Evolutionary conservation across 2,888 invertebrate species (phyloP).

Genomic region (Drosophila seclusa): DNA sequence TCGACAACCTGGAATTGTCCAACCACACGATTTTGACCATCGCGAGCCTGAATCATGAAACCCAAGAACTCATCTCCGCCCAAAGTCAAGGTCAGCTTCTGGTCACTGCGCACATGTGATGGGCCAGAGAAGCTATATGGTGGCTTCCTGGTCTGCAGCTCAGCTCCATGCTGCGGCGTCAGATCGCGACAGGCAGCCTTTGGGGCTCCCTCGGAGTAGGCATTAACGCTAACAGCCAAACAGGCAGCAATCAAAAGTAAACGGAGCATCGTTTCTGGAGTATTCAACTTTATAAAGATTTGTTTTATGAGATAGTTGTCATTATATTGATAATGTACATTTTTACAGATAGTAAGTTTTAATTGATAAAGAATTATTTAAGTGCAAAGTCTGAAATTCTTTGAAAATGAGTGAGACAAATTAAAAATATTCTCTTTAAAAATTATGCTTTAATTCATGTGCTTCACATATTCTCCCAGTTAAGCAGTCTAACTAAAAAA

Average conservation of each 20-base stretch:
- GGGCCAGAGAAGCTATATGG: constrained; percentile 87
- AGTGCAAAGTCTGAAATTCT: not conserved
- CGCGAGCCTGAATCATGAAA: constrained; percentile 88
- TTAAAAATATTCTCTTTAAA: not conserved
- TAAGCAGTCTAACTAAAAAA: not conserved
- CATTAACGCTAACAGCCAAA: constrained; percentile 75
- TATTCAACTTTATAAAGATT: not conserved
- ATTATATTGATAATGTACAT: not conserved
- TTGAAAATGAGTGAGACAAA: not conserved
- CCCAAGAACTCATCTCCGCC: constrained; percentile 87
- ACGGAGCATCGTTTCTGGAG: constrained; percentile 74
- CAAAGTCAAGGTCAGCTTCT: constrained; percentile 85
- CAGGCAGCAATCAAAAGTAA: constrained; percentile 69
- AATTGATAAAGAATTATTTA: not conserved
- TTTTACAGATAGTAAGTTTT: not conserved
- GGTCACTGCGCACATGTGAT: constrained; percentile 84
- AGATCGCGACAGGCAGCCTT: constrained; percentile 88
- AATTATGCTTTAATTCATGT: not conserved
- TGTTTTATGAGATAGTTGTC: not conserved
- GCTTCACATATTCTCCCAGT: not conserved
- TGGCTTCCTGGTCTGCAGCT: constrained; percentile 86
- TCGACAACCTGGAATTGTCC: constrained; percentile 87
- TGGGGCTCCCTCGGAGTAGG: constrained; percentile 89
- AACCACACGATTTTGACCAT: constrained; percentile 87
- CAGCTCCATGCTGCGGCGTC: constrained; percentile 88